Evolutionary conservation across 2,888 invertebrate species (phyloP).

Genomic region (Liopterus haemorrhoidalis): DNA sequence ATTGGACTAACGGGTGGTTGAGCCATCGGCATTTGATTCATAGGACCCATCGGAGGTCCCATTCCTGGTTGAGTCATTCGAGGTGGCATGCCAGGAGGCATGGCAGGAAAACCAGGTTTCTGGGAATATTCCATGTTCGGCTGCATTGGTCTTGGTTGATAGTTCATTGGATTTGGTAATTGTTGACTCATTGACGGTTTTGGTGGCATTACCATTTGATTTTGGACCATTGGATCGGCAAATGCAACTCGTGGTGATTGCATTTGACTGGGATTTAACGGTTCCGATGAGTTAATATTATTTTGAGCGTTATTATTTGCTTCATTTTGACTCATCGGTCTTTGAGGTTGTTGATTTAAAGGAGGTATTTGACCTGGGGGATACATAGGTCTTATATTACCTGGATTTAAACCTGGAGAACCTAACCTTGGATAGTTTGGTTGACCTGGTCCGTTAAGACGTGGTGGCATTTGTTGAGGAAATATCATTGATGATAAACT

Average conservation of each 20-base stretch:
- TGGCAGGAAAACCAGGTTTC: conserved; percentile 9
- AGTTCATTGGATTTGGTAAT: conserved; percentile 11
- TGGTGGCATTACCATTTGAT: conserved; percentile 13
- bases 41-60: background rate
- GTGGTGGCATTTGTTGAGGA: conserved; percentile 20
- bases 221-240: background rate
- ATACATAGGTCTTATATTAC: conserved; percentile 14
- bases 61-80: conserved; percentile 8
- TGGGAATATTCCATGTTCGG: conserved; percentile 11
- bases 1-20: conserved; percentile 17
- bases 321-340: no score
- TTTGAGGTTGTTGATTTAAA: conserved; percentile 1
- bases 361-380: conserved; percentile 5
- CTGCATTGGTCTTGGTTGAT: conserved; percentile 18
- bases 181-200: conserved; percentile 10
- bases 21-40: background rate
- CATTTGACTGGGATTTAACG: conserved; percentile 17
- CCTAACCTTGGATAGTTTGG: conserved; percentile 33
- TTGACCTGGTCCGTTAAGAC: conserved; percentile 23
- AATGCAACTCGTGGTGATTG: conserved; percentile 5
- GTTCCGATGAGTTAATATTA: conserved; percentile 4
- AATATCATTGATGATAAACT: conserved; percentile 28
- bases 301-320: no score
- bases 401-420: conserved; percentile 29
- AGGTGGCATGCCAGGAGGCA: conserved; percentile 16